A percentile compares a stretch with the other conserved stretches of the same genome.
phyloP scores from a whole-genome alignment of 23 tunicate genomes.

The Styela clava region DNA sequence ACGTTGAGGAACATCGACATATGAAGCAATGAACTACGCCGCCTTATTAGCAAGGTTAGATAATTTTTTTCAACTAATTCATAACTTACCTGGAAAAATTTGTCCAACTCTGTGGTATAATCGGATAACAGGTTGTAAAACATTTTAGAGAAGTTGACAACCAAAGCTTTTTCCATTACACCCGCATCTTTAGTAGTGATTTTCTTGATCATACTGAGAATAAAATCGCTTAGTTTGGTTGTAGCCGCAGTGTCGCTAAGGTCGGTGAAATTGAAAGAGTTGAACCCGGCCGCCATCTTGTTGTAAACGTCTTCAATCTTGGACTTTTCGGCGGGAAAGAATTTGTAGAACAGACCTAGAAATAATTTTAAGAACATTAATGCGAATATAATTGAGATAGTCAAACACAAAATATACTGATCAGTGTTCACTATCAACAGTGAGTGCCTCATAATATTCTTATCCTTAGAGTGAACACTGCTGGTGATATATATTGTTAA shows the following conservation, averaged over 20 bases:
- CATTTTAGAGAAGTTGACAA: conserved; percentile 23
- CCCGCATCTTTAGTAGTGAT: not conserved
- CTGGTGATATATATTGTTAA: too few relatives aligned
- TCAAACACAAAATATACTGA: too few relatives aligned
- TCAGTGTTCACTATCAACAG: too few relatives aligned
- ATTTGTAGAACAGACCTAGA: conserved; percentile 17
- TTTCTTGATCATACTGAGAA: not conserved
- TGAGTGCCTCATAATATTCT: too few relatives aligned
- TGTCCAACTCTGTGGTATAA: not conserved
- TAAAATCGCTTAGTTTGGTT: conserved; percentile 15
- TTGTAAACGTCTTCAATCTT: conserved; percentile 7
- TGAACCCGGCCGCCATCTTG: conserved; percentile 19
- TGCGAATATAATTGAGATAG: too few relatives aligned
- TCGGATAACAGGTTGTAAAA: conserved; percentile 17
- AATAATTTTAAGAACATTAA: not conserved
- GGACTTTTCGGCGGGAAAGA: conserved; percentile 17
- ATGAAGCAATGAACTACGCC: too few relatives aligned
- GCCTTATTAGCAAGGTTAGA: too few relatives aligned
- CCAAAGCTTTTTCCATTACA: not conserved
- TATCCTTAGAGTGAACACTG: too few relatives aligned
- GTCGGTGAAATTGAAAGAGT: conserved; percentile 11
- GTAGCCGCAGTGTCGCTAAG: conserved; percentile 2
- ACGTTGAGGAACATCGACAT: too few relatives aligned
- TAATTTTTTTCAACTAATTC: too few relatives aligned
- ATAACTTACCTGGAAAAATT: not conserved